Evolutionary conservation across 2,113 vertebrate genomes (phyloP), one percentile per base, ranked within the genome.

Genomic region (Passer montanus): DNA sequence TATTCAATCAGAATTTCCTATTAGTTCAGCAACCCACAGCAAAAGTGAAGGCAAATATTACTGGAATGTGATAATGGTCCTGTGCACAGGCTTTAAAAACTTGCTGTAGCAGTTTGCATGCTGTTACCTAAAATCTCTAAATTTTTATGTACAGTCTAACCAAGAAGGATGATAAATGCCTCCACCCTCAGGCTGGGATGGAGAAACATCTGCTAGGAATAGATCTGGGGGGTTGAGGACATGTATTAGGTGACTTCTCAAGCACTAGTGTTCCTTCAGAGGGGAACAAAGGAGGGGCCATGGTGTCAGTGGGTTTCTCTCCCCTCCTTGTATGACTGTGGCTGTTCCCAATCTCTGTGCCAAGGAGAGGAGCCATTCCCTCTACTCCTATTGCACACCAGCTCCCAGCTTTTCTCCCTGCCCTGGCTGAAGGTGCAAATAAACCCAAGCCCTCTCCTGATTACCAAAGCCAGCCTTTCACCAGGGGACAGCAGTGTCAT

Each of bases 1-100:
- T 66, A 93, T 89, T 84, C 93, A 94, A 77, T 94, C 90, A 84
- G 78, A 93, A 94, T 93, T 96, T 91, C 89, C 26, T 82, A 69
- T 84, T 78, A 84, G 47, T 83, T 85, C 69, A 94, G 90, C 83
- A 92, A 80, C 10, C 35, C 72, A 47, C 52, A 90, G 77, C 58
- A 90, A 55, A 90, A 88, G 55, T 27, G 64, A 88, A 92, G 89
- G 58, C 67, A 58, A 85, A 15, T 72, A 72, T 74, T 56, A 59
- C 33, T 92, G 82, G 92, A 59, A 63, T 64, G 73, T 60, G 87
- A 35, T 63, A 91, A 89, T 3, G 87, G n/a, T 10, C 27, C 46
- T 31, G 30, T 82, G 78, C 74, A 50, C 39, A 73, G 59, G 24
- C 82, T 85, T 67, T 81, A 46, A 50, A 35, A 79, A 55, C 28